Base-by-base conservation (phyloP, 2,797 vertebrate genomes). In the Borostomias antarcticus region DNA sequence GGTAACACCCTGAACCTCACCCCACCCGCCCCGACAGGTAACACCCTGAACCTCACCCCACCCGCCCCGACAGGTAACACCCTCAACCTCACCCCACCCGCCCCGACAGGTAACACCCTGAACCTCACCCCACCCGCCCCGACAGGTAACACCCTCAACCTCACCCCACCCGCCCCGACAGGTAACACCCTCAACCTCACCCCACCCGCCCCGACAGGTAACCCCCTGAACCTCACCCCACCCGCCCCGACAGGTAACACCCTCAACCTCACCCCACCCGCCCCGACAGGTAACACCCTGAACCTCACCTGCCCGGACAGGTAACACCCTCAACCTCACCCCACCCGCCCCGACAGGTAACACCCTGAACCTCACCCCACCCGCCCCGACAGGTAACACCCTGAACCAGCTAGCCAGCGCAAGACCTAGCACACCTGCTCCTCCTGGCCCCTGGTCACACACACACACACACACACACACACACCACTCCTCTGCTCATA, bases 171-270 rank as follows among this genome's bases (percentile, higher is more conserved):
- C 86, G 0, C 35, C 76, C 0, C 66, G 75, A 9, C 89, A 90
- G 76, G 69, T 69, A 3, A 45, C 75, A n/a, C n/a, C n/a, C n/a
- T n/a, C n/a, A n/a, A n/a, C n/a, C 43, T 71, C 85, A 15, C 81
- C 57, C 40, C 77, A 76, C 13, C 77, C 86, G 0, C 35, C 76
- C 0, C 66, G 75, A 9, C 89, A 90, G 76, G 69, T 69, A 3
- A 78, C 77, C 1, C 77, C 95, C 68, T 96, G 96, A 72, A 66
- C 72, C 43, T 71, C 85, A 15, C 81, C 57, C 40, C 77, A 76
- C 13, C 77, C 86, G 0, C 35, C 76, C 0, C 66, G 75, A 9
- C 89, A 90, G 76, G 69, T 69, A 3, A 45, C 75, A n/a, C n/a
- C n/a, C n/a, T n/a, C n/a, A n/a, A n/a, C n/a, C 43, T 71, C 85